phyloP scores from a whole-genome alignment of 2,888 invertebrate species.

The Drosophila kuntzei region DNA sequence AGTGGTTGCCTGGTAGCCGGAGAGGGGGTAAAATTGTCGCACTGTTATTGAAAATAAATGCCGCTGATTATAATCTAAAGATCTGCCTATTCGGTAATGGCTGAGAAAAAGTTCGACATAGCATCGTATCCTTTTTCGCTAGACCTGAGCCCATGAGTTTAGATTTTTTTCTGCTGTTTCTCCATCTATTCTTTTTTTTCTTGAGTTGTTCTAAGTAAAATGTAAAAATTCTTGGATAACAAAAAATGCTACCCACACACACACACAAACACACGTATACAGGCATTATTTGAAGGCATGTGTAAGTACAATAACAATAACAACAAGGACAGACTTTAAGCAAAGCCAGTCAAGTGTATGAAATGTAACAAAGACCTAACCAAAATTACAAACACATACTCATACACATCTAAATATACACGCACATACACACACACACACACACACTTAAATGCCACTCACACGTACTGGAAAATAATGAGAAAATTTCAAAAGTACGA shows the following conservation, averaged over 20 bases:
- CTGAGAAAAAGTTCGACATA: constrained; percentile 35
- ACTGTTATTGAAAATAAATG: constrained; percentile 66
- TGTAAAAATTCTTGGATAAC: constrained; percentile 54
- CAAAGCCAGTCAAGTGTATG: constrained; percentile 75
- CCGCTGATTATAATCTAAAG: constrained; percentile 76
- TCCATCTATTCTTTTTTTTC: background rate
- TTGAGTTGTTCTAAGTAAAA: constrained; percentile 36
- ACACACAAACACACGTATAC: constrained; percentile 22
- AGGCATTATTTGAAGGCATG: constrained; percentile 35
- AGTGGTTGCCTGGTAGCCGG: constrained; percentile 3
- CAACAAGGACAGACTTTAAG: constrained; percentile 59
- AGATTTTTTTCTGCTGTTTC: constrained; percentile 6
- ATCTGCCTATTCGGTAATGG: constrained; percentile 63
- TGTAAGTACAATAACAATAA: constrained; percentile 59
- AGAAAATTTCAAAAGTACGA: constrained; percentile 74
- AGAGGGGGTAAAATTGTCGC: constrained; percentile 3
- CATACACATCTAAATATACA: too few species aligned
- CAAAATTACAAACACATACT: constrained; percentile 62
- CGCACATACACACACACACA: constrained; percentile 28
- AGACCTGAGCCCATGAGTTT: constrained; percentile 61
- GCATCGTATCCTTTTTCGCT: constrained; percentile 23
- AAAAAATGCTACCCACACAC: constrained; percentile 53
- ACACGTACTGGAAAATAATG: constrained; percentile 68
- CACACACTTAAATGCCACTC: constrained; percentile 41
- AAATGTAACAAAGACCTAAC: constrained; percentile 79